Conservation (phyloP, 2,888 invertebrate species). For the Agrypnus murinus region DNA sequence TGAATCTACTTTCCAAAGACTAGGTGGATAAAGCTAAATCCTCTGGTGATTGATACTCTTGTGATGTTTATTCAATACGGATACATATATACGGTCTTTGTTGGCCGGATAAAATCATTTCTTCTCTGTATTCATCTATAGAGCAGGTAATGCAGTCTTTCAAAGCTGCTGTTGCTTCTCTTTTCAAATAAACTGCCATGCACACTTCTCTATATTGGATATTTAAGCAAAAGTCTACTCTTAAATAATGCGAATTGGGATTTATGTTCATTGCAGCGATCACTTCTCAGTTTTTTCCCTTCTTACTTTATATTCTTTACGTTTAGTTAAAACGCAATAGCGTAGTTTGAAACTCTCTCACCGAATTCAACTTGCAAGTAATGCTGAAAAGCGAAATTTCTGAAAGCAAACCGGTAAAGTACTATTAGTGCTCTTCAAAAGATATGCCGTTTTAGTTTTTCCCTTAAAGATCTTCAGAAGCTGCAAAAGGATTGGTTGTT, state of each 20-base stretch:
- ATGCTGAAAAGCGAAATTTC: not conserved
- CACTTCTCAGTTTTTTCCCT: not conserved
- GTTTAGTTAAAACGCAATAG: constrained; percentile 8
- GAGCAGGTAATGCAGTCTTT: constrained; percentile 33
- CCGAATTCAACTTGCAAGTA: not conserved
- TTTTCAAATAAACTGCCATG: constrained; percentile 27
- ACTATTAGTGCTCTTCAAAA: too few species aligned
- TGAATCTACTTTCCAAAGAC: constrained; percentile 63
- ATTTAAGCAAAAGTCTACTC: constrained; percentile 17
- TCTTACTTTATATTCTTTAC: too few species aligned
- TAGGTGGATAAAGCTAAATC: constrained; percentile 63
- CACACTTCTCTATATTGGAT: constrained; percentile 28
- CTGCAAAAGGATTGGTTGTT: too few species aligned
- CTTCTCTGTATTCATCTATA: constrained; percentile 26
- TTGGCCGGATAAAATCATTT: constrained; percentile 41
- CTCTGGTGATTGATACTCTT: constrained; percentile 64
- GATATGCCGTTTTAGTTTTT: too few species aligned
- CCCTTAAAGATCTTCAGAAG: too few species aligned
- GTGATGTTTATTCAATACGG: constrained; percentile 65
- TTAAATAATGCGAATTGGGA: constrained; percentile 14
- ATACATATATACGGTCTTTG: constrained; percentile 45
- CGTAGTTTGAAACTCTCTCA: not conserved
- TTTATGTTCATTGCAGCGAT: constrained; percentile 26
- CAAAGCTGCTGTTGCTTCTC: constrained; percentile 28
- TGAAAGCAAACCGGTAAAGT: too few species aligned